Evolutionary conservation across 1,140 invertebrate genomes (phyloP).

Genomic region (Drosophila gunungcola): DNA sequence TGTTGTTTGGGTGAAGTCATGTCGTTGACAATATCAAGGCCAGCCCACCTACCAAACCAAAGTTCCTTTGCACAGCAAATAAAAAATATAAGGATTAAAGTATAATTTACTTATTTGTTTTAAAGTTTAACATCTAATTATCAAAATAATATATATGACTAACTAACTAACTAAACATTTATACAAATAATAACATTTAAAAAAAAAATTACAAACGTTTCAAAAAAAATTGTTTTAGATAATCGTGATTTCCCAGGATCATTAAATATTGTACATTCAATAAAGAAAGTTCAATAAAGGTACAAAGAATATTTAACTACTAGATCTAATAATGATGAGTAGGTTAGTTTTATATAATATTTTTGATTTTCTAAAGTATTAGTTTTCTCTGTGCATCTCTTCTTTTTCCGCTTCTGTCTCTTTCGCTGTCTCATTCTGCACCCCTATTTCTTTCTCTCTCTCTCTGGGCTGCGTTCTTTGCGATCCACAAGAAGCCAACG

Average conservation of each 20-base stretch:
- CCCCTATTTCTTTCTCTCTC: background rate
- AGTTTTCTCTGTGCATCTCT: slow-evolving; percentile 21
- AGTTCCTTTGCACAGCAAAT: slow-evolving; percentile 2
- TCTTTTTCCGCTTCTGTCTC: slow-evolving; percentile 8
- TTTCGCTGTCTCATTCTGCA: background rate
- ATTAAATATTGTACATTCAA: no score
- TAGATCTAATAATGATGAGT: no score
- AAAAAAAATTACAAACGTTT: no score
- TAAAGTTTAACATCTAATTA: background rate
- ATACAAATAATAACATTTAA: no score
- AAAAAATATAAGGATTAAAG: background rate
- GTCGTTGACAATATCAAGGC: slow-evolving; percentile 77
- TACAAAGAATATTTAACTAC: no score
- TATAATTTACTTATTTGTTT: background rate
- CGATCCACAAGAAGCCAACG: slow-evolving; percentile 65
- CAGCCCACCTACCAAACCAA: slow-evolving; percentile 37
- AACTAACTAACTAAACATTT: no score
- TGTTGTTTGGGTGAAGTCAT: slow-evolving; percentile 44
- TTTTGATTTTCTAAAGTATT: background rate
- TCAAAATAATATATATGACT: no score
- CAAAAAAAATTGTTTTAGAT: no score
- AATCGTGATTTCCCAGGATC: no score
- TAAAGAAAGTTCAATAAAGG: no score
- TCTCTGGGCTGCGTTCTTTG: slow-evolving; percentile 14
- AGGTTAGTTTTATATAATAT: no score